Percentiles rank a stretch among this genome's conserved stretches.
phyloP scores from a whole-genome alignment of 2,113 vertebrate genomes.

The Neofelis nebulosa region DNA sequence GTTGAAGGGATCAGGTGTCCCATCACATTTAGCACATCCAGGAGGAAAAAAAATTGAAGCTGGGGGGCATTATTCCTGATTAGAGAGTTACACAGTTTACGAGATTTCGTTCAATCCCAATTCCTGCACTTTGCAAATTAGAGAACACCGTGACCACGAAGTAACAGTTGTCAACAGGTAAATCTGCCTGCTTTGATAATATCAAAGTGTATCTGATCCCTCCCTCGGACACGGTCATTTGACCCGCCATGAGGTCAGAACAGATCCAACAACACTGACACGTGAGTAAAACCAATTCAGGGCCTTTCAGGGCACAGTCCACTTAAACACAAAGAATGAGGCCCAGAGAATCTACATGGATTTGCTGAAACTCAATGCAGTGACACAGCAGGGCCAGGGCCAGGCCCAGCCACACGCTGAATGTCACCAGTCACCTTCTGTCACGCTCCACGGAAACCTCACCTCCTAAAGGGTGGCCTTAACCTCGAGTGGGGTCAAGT shows the following conservation, averaged over 20 bases:
- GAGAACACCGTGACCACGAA: background rate
- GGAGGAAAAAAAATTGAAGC: background rate
- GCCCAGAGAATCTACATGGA: background rate
- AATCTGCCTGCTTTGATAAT: background rate
- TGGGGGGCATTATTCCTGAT: background rate
- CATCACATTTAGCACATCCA: background rate
- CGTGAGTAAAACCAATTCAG: background rate
- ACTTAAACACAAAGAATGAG: background rate
- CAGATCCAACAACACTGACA: background rate
- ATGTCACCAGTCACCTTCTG: background rate
- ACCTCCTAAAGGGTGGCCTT: background rate
- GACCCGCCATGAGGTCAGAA: background rate
- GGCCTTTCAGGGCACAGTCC: background rate
- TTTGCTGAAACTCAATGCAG: background rate
- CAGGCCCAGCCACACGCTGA: fast-evolving
- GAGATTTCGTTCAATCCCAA: background rate
- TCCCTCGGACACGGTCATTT: background rate
- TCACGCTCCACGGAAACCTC: background rate
- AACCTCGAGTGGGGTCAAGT: background rate
- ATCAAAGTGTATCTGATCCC: background rate
- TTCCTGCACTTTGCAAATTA: background rate
- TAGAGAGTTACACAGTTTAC: background rate
- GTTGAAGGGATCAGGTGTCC: background rate
- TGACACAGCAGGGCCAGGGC: too few relatives aligned
- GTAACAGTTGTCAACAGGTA: background rate